Base-by-base conservation (phyloP, 1,140 invertebrate species). In the Dendrolimus punctatus region DNA sequence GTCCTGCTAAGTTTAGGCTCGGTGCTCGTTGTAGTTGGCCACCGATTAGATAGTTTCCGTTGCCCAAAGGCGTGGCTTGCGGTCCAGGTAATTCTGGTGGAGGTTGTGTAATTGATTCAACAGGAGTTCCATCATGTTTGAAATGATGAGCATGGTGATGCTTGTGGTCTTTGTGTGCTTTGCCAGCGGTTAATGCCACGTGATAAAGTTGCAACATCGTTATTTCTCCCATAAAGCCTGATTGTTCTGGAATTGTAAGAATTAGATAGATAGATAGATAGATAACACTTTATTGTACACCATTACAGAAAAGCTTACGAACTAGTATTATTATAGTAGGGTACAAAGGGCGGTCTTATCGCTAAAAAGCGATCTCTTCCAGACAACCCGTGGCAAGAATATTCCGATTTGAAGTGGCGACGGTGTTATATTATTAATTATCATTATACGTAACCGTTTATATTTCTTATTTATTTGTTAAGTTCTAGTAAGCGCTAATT, bases 91-190 rank as follows among this genome's bases (percentile, higher is more conserved):
- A 88, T 42, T 90, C 89, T 0, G 91, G 91, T 0, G 79, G 79
- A 0, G 88, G 78, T 40, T 88, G 71, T 1, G 83, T 86, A 0
- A 88, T 87, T 1, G 82, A 76, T 36, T 90, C 90, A 44, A 92
- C 81, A 8, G 89, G 89, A n/a, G 75, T 84, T 2, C 92, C 92
- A 58, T 94, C 91, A 64, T 95, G 93, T 63, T 92, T 91, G 63
- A 91, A 94, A 59, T 93, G 91, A 67, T 95, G 93, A 0, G 89
- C 93, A 68, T 95, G 94, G 68, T 95, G 94, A 63, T 95, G 94
- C 68, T 95, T 95, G 77, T 95, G 94, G 68, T 95, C 93, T 51
- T 91, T 92, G 72, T 95, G 94, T 0, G 94, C 94, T 79, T 95
- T 95, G 0, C 94, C 94, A 2, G 93, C 93, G 1, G 92, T 93